Base-by-base conservation (phyloP, 2,888 invertebrate genomes). In the Callyntrura sp. region DNA sequence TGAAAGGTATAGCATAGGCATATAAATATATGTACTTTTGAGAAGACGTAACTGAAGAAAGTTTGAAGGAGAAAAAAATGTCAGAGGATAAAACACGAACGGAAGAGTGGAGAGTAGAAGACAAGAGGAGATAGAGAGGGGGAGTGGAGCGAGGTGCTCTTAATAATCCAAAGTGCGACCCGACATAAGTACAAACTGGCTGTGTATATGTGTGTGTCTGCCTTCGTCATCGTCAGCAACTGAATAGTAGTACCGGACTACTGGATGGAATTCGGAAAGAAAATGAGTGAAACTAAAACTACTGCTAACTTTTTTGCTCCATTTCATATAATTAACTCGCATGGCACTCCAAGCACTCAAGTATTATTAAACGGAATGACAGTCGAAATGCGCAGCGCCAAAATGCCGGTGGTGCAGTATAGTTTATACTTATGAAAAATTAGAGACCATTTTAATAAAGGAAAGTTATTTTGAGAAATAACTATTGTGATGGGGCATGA, bases 321-420 rank as follows among this genome's bases (percentile, higher is more conserved):
- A 55, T 81, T 81, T 60, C 60, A 81, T 81, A 81, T 81, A 81
- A 81, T 81, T 81, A 81, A 60, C 60, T 81, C 60, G 60, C 60
- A 28, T 81, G 79, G 60, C 70, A 73, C 70, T 73, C 70, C 20
- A 73, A 73, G 45, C 70, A 48, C 70, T 73, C 45, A 73, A 73
- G 70, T 45, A 11, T 73, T 73, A 73, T 73, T 73, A 73, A 68
- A 73, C 17, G 70, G 45, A 73, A 73, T 73, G 20, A 28, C 60
- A 20, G 17, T 25, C 25, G 17, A 20, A 25, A 65, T 6, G 17
- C 68, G 43, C 12, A 62, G 60, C 8, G 20, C 1, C 17, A 60
- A 35, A n/a, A n/a, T n/a, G n/a, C 35, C 17, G n/a, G 20, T 62
- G 23, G 23, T 23, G 17, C 17, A 43, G 35, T 35, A 35, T 35